Conservation (phyloP, 2,113 vertebrate genomes). For the Leptosomus discolor region DNA sequence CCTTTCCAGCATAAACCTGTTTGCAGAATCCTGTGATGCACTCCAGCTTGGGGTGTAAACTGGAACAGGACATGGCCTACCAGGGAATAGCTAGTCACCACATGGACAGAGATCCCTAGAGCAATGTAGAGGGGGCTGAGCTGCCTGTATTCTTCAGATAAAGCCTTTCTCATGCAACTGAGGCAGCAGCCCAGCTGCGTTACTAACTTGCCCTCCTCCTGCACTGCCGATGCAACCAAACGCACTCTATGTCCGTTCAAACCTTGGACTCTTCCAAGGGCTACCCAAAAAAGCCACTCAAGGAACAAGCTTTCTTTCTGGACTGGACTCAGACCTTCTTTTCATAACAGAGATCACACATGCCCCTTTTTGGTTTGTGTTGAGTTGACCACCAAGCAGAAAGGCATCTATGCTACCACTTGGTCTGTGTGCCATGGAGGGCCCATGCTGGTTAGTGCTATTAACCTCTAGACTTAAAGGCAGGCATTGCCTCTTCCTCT, state of each 20-base stretch:
- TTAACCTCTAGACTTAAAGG: not conserved
- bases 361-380: not conserved
- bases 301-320: not conserved
- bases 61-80: rapidly evolving
- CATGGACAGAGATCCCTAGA: not conserved
- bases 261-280: not conserved
- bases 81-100: not conserved
- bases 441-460: not conserved
- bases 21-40: not conserved
- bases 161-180: not conserved
- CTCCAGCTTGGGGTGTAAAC: not conserved
- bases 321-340: not conserved
- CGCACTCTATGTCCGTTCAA: not conserved
- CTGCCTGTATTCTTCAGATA: not conserved
- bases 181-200: not conserved
- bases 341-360: not conserved
- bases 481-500: not conserved
- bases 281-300: not conserved
- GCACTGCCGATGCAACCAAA: not conserved
- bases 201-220: not conserved
- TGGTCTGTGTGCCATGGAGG: not conserved
- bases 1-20: not conserved
- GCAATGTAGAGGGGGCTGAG: not conserved
- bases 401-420: not conserved
- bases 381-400: not conserved